These are phyloP conservation scores for Phymatocera aterrima DNA, from an alignment of 2,888 invertebrate species.

Conservation along the genomic window DNA sequence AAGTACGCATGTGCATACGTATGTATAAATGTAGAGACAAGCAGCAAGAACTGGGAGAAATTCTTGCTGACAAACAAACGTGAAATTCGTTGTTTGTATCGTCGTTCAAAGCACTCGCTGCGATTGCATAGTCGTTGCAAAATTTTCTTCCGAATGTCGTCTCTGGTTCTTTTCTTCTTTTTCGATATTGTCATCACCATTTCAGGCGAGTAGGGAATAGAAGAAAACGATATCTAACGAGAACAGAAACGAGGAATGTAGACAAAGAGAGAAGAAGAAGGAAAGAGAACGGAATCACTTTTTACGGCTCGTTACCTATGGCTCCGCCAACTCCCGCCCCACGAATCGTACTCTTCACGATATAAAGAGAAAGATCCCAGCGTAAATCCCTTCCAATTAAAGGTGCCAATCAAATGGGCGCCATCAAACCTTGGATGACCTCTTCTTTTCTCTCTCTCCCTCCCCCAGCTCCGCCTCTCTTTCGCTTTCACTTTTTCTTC, in stretches of 20 bases:
- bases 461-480: no score
- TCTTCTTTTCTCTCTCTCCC: background rate
- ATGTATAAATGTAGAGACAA: background rate
- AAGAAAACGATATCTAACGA: slow-evolving; percentile 30
- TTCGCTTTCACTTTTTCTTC: no score
- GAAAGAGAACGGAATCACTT: slow-evolving; percentile 28
- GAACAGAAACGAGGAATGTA: slow-evolving; percentile 14
- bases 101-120: slow-evolving; percentile 34
- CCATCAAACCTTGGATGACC: slow-evolving; percentile 32
- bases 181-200: slow-evolving; percentile 31
- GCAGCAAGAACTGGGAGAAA: background rate
- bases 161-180: background rate
- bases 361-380: slow-evolving; percentile 20
- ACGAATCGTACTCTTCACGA: slow-evolving; percentile 12
- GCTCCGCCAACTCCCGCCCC: background rate
- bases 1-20: background rate
- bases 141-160: background rate
- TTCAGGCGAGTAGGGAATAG: slow-evolving; percentile 10
- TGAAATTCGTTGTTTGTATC: slow-evolving; percentile 13
- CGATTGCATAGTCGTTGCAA: slow-evolving; percentile 32
- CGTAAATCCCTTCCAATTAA: slow-evolving; percentile 44
- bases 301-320: slow-evolving; percentile 39
- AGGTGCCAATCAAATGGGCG: slow-evolving; percentile 42
- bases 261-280: background rate
- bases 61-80: slow-evolving; percentile 26